Evolutionary conservation across 64 coral and sea anemone genomes (phyloP).

Genomic region (Dendrophyllia cribrosa): DNA sequence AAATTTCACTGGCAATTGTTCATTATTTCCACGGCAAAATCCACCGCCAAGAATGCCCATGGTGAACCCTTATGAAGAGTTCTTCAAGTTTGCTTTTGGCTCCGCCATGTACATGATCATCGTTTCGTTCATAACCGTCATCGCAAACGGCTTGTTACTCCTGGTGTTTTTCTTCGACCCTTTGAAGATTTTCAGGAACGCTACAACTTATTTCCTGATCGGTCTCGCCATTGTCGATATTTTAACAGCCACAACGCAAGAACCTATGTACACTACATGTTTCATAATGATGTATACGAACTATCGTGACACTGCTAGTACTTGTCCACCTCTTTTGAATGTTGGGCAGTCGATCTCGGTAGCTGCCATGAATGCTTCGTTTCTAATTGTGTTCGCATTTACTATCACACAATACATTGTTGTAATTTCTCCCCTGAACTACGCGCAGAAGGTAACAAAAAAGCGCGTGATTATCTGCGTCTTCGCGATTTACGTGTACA

Average conservation of each 20-base stretch:
- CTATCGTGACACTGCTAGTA: neutral
- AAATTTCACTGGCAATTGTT: neutral
- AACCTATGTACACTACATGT: constrained; percentile 7
- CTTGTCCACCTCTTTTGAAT: neutral
- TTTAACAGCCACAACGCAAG: neutral
- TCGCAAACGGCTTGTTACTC: constrained; percentile 10
- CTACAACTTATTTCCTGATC: constrained; percentile 14
- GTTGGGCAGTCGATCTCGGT: neutral
- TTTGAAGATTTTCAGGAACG: neutral
- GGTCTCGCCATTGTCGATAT: constrained; percentile 15
- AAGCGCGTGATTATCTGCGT: constrained; percentile 19
- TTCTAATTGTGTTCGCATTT: constrained; percentile 30
- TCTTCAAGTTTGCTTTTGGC: neutral
- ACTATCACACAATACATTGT: constrained; percentile 36
- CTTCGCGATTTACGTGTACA: neutral
- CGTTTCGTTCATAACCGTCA: neutral
- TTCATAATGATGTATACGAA: neutral
- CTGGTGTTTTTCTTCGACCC: constrained; percentile 14
- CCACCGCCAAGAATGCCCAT: neutral
- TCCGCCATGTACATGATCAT: constrained; percentile 16
- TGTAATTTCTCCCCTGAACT: constrained; percentile 30
- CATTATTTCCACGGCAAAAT: neutral
- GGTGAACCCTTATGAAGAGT: neutral
- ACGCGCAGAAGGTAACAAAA: constrained; percentile 3
- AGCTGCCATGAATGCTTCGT: constrained; percentile 33